Evolutionary conservation across 2,888 invertebrate species (phyloP), one percentile per base, ranked within the genome.

Genomic region (Blera fallax): DNA sequence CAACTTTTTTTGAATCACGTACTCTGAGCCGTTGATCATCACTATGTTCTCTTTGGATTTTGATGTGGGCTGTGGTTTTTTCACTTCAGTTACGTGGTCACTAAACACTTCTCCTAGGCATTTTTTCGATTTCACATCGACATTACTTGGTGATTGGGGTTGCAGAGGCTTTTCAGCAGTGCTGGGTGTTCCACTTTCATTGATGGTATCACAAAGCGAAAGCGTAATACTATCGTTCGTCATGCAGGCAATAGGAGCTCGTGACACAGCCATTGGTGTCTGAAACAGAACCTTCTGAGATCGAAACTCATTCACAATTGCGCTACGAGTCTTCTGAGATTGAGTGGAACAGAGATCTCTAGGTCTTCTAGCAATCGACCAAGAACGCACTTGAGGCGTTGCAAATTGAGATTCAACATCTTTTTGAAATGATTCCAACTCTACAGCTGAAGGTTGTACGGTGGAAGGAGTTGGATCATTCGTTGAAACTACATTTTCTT

Each of bases 1-100:
- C 56, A 98, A 92, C 88, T 95, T 94, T 87, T 95, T 95, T 11
- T 96, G 93, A 64, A 97, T 94, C 84, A 94, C 93, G 91, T 97
- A 98, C 27, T 94, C 94, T 62, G 94, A 94, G 24, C 94, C 94
- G 87, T 97, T 97, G 1, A 98, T 95, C 40, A 89, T 91, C 11
- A 95, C 93, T 14, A 93, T 93, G 88, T 94, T 94, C 14, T 87
- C 65, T 65, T 89, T 89, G 11, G 88, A 87, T 37, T 73, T 84
- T 6, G 67, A 18, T 8, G 16, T 4, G 1, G 73, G 14, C 24
- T 67, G 40, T 4, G 14, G 18, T 0, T 80, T 77, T 11, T 58
- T 82, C 0, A 77, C 67, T 5, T 64, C 45, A 0, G 27, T 16
- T 11, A 85, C 81, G 4, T 76, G 64, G 0, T 45, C 88, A 14